These are phyloP conservation scores for pig (Sus scrofa) DNA, from an alignment of 2,113 vertebrate species.

Conservation along the genomic window DNA sequence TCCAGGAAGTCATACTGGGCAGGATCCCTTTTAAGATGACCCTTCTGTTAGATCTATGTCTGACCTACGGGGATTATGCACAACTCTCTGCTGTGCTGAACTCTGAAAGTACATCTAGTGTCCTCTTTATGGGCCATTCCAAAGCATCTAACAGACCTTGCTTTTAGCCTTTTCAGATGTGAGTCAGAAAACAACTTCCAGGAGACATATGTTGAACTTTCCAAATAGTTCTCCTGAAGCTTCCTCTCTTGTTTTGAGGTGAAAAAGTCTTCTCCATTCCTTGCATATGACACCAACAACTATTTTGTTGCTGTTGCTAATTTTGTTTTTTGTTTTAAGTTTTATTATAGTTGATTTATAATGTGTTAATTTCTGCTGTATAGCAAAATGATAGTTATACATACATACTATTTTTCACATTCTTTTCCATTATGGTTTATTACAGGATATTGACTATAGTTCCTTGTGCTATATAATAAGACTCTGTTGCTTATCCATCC, in stretches of 20 bases:
- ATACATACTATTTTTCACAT: too few relatives aligned
- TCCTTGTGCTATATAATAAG: too few relatives aligned
- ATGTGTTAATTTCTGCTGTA: too few relatives aligned
- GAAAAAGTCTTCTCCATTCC: not conserved
- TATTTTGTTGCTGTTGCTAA: too few relatives aligned
- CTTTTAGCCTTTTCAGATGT: not conserved
- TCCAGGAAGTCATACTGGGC: not conserved
- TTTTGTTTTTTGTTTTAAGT: too few relatives aligned
- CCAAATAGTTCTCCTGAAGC: not conserved
- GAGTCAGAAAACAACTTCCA: not conserved
- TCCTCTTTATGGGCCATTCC: not conserved
- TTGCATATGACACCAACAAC: not conserved
- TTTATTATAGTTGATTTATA: too few relatives aligned
- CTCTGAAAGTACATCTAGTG: not conserved
- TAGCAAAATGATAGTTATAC: too few relatives aligned
- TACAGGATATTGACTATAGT: too few relatives aligned
- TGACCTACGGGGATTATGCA: not conserved
- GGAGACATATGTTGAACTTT: not conserved
- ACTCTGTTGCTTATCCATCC: too few relatives aligned
- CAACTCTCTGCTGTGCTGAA: constrained; percentile 19
- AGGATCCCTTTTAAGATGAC: constrained; percentile 4
- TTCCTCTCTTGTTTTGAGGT: not conserved
- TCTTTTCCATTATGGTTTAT: too few relatives aligned
- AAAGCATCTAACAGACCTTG: not conserved
- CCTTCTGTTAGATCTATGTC: not conserved